Evolutionary conservation across 2,113 vertebrate genomes (phyloP), one percentile per base, ranked within the genome.

Genomic region (Oreochromis tanganicae): DNA sequence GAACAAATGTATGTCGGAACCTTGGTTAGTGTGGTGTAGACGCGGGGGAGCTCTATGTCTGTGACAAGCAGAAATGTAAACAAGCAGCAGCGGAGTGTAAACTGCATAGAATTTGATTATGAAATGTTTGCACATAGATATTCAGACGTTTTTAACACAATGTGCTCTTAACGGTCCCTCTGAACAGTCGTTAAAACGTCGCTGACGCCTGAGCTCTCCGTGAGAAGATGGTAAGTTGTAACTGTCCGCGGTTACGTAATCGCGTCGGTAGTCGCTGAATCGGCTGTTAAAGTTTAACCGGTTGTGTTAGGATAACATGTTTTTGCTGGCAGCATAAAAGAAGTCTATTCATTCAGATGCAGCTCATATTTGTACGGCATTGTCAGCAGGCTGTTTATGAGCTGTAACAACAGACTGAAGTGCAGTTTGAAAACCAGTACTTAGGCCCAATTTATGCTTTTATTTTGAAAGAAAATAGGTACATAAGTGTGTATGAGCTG

Each of bases 221-320:
- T n/a, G 50, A 86, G 3, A 94, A 87, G 57, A 94, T 92, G 91
- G 94, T 94, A 13, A 90, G 87, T 87, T 82, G 3, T 27, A 52
- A 56, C 13, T 16, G 24, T 41, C 52, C 3, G 17, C 16, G 19
- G 75, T 83, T 81, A 80, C 9, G 17, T 73, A 87, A 83, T 36
- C 52, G 6, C 2, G 19, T 21, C 81, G 12, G 19, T 24, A 21
- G 7, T 19, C 29, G 21, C 21, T 48, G 2, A 46, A 59, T 21
- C 16, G 7, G 38, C 43, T 55, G 1, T 52, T 80, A 6, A 83
- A 46, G 36, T 78, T 41, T 81, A 81, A 81, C 43, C 16, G 5
- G 1, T 75, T 75, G 43, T 75, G 5, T 50, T 75, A 32, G 1
- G 9, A 32, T 19, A 48, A 29, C 71, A 38, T 2, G 5, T 50